Percentiles rank a stretch among this genome's conserved stretches.
Conservation (phyloP, 2,888 invertebrate genomes). For the Cantharis lateralis region DNA sequence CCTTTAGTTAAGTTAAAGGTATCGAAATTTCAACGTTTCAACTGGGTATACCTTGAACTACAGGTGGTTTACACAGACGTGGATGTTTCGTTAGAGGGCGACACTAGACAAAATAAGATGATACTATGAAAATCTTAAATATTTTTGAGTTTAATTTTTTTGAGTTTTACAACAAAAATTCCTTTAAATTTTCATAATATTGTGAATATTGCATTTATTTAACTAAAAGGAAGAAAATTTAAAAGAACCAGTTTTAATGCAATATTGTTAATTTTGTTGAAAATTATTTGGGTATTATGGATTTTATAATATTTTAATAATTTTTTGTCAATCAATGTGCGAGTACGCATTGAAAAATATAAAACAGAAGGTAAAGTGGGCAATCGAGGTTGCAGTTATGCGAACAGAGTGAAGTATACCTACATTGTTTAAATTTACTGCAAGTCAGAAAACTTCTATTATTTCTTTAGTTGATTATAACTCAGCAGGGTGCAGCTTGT, state of each 20-base stretch:
- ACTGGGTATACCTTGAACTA: not conserved
- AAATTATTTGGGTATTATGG: not conserved
- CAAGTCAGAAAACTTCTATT: conserved; percentile 57
- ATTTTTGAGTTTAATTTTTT: too few relatives aligned
- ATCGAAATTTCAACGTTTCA: not conserved
- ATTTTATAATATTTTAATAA: not conserved
- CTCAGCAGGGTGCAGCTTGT: conserved; percentile 52
- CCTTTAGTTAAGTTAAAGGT: not conserved
- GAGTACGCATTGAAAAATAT: not conserved
- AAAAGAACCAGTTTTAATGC: too few relatives aligned
- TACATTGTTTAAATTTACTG: conserved; percentile 52
- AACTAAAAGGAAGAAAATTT: not conserved
- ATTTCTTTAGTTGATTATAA: conserved; percentile 56
- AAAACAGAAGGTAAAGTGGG: not conserved
- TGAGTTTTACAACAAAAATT: not conserved
- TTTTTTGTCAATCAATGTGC: not conserved
- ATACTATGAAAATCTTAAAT: too few relatives aligned
- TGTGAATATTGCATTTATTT: too few relatives aligned
- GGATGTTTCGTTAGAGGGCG: not conserved
- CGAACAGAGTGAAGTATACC: conserved; percentile 25
- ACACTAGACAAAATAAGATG: not conserved
- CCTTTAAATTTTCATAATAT: too few relatives aligned
- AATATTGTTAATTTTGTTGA: not conserved
- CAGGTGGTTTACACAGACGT: not conserved
- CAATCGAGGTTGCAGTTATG: conserved; percentile 14